Conservation (phyloP, 2,113 vertebrate genomes). For the Nothocercus nigrocapillus region DNA sequence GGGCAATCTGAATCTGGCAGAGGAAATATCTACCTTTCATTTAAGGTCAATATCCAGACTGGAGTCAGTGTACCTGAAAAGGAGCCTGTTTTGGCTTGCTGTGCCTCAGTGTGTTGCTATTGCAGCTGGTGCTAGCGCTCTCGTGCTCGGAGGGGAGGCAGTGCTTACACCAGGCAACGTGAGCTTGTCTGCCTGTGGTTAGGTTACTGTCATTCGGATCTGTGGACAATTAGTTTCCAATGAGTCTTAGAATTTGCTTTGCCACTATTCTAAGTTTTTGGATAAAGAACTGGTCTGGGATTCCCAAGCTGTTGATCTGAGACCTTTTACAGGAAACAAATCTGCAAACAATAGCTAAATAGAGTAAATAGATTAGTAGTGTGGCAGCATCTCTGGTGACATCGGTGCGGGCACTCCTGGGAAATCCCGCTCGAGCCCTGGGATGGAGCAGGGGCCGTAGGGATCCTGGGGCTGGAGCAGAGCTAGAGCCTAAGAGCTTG, state of each 20-base stretch:
- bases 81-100: background rate
- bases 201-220: background rate
- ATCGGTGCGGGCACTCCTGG: background rate
- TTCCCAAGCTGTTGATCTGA: background rate
- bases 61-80: background rate
- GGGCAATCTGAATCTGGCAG: background rate
- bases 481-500: background rate
- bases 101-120: fast-evolving
- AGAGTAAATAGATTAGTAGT: background rate
- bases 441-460: background rate
- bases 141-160: fast-evolving
- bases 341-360: background rate
- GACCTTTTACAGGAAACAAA: background rate
- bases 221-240: fast-evolving
- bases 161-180: fast-evolving
- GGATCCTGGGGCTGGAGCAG: too few species aligned
- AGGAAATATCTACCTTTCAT: background rate
- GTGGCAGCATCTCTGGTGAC: background rate
- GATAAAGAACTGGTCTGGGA: background rate
- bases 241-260: background rate
- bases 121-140: background rate
- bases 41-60: background rate
- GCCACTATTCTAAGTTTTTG: background rate
- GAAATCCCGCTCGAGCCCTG: background rate
- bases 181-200: background rate